Conservation (phyloP, 2,797 vertebrate genomes). For the Orientallactaga sibirica region DNA sequence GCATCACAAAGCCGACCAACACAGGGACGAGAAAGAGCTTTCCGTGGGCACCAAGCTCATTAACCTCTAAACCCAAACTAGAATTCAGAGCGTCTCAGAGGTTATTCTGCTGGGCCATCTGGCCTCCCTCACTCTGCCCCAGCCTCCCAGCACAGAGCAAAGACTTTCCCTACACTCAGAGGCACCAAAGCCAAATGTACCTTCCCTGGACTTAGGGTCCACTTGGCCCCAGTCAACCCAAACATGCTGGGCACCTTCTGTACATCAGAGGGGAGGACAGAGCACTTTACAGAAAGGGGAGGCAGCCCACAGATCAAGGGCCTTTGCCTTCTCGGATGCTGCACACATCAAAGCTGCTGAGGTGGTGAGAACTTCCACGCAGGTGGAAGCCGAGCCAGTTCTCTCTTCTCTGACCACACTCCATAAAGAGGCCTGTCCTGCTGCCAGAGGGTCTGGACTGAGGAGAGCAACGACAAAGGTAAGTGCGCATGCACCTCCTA, state of each 20-base stretch:
- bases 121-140: neutral
- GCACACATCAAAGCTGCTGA: neutral
- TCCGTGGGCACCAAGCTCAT: neutral
- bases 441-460: conserved; percentile 44
- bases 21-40: neutral
- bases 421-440: neutral
- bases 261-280: neutral
- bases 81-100: neutral
- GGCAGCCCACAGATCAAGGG: accelerated
- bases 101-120: neutral
- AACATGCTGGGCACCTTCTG: neutral
- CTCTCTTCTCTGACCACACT: conserved; percentile 9
- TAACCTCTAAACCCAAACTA: neutral
- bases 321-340: neutral
- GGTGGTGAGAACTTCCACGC: neutral
- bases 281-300: neutral
- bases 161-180: neutral
- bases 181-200: neutral
- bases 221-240: neutral
- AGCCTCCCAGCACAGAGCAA: neutral
- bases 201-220: neutral
- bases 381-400: conserved; percentile 1
- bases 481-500: neutral
- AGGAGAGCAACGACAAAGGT: conserved; percentile 27
- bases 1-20: neutral